Conservation (phyloP, 2,113 vertebrate species). For the Toxotes jaculatrix region DNA sequence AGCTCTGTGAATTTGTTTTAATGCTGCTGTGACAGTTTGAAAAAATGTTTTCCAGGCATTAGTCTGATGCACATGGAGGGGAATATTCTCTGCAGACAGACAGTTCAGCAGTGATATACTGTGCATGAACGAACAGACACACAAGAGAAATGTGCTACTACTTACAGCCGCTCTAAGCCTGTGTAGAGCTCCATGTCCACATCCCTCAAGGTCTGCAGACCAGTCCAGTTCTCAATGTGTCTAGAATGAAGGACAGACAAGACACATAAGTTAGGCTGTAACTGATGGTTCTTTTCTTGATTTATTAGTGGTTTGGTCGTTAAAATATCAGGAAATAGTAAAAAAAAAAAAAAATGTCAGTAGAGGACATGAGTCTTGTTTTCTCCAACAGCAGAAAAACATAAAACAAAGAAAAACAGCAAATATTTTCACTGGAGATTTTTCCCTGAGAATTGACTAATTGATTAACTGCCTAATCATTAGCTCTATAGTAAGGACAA, state of each 20-base stretch:
- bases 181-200: conserved; percentile 96
- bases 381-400: background rate
- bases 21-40: background rate
- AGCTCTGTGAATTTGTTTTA: background rate
- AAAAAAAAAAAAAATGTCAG: no score
- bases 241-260: conserved; percentile 79
- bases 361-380: background rate
- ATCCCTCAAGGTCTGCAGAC: conserved; percentile 87
- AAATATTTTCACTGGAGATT: no score
- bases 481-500: no score
- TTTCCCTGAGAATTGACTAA: no score
- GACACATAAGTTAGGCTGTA: background rate
- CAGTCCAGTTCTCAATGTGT: conserved; percentile 96
- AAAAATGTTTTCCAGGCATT: no score
- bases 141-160: conserved; percentile 42
- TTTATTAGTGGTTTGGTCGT: background rate
- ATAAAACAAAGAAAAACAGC: no score
- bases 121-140: background rate
- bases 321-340: background rate
- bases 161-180: conserved; percentile 95
- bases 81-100: background rate
- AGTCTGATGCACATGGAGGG: background rate
- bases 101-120: background rate
- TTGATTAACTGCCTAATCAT: no score
- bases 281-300: background rate